Evolutionary conservation across 1,140 invertebrate species (phyloP), one percentile per base, ranked within the genome.

Genomic region (Drosophila punjabiensis): DNA sequence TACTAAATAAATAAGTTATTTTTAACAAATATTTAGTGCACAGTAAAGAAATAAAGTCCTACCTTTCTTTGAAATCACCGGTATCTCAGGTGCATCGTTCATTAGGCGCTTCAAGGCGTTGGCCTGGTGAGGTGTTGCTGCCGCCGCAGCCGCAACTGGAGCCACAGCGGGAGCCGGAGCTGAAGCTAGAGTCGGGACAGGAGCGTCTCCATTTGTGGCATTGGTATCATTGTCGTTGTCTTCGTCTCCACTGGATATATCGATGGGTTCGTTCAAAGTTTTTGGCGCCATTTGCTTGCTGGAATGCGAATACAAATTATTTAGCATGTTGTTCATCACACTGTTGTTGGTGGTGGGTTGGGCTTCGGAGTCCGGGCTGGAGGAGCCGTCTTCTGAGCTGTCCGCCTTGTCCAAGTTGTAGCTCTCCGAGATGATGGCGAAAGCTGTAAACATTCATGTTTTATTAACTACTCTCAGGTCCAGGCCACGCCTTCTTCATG

Each of bases 231-330:
- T 52, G 7, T 93, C 93, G 28, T 92, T 92, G 13, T 93, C 94
- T 13, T 95, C 94, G 61, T 95, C 94, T 28, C 95, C 94, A 61
- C 94, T 95, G 43, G 94, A 95, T 28, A 95, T 95, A 71, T 95
- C 94, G 62, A 95, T 95, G 33, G 94, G 94, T 33, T 94, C 93
- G 35, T 32, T 82, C 33, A 52, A 85, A 20, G 92, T 84, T 32
- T 86, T 90, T 10, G 50, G 3, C 1, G 55, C 13, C 20, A 55
- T 5, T 4, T 53, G 14, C 47, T 61, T 79, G 13, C 61, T 62
- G 45, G 41, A 58, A 33, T 73, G 78, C 1, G 11, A 70, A 39
- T 91, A 91, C 20, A 91, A 50, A 41, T 76, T 82, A n/a, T 84
- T 93, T 94, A 63, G 95, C 94, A 82, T 95, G 94, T 48, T 95